Conservation (phyloP, 2,797 vertebrate genomes). For the Gallinago solitaria region DNA sequence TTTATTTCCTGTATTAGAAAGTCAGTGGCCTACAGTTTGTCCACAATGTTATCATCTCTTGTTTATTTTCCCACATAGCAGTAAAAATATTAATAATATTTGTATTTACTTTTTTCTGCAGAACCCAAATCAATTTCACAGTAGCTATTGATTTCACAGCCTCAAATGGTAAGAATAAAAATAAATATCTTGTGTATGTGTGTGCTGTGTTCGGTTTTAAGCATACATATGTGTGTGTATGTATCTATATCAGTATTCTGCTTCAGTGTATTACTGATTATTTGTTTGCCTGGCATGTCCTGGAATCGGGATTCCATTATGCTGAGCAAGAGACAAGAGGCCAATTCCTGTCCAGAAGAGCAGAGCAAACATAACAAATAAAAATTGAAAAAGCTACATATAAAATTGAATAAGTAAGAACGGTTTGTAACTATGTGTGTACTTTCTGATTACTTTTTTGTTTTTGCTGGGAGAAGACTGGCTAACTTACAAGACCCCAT, state of each 20-base stretch:
- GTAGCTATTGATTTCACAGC: constrained; percentile 99
- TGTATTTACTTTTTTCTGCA: constrained; percentile 79
- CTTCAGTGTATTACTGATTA: neutral
- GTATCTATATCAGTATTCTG: neutral
- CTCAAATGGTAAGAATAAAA: constrained; percentile 90
- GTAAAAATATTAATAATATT: neutral
- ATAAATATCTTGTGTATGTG: neutral
- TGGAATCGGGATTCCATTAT: neutral
- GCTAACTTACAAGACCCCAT: neutral
- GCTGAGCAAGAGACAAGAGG: neutral
- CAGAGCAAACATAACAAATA: neutral
- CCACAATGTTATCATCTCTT: neutral
- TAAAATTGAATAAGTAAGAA: neutral
- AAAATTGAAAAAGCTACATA: neutral
- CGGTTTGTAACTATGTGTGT: neutral
- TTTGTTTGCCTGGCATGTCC: neutral
- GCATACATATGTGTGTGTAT: neutral
- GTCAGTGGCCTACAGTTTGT: neutral
- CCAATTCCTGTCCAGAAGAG: neutral
- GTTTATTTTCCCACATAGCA: neutral
- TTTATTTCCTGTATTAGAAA: neutral
- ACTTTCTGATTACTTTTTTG: neutral
- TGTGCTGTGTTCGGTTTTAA: neutral
- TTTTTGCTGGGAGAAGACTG: neutral
- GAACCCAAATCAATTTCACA: constrained; percentile 99